Percentiles rank a stretch among this genome's conserved stretches.
phyloP scores from a whole-genome alignment of 2,113 vertebrate species.

The Morone chrysops region DNA sequence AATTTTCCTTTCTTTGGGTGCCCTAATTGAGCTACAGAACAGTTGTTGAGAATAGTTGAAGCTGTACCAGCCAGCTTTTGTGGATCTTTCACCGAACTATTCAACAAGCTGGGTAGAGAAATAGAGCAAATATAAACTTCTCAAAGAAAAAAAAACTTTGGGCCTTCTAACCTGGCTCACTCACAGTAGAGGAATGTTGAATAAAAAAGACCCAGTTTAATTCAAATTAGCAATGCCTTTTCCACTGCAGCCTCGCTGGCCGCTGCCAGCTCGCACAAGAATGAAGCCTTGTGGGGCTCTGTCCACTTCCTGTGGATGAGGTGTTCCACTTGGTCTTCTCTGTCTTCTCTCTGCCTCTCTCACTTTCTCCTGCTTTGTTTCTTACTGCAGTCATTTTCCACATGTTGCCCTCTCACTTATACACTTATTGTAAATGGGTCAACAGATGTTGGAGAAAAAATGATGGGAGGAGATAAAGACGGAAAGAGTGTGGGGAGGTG shows the following conservation, averaged over 20 bases:
- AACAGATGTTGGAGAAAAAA: constrained; percentile 67
- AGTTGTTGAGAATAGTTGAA: constrained; percentile 6
- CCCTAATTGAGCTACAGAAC: constrained; percentile 15
- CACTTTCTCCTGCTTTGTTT: background rate
- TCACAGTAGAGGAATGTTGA: constrained; percentile 61
- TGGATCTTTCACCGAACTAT: constrained; percentile 29
- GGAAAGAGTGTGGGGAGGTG: background rate
- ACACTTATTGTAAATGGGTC: constrained; percentile 68
- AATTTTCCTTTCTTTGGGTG: constrained; percentile 22
- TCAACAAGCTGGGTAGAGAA: constrained; percentile 14
- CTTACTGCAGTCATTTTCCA: constrained; percentile 36
- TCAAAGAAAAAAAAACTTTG: constrained; percentile 23
- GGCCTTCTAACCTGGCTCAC: constrained; percentile 52
- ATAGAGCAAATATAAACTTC: constrained; percentile 39
- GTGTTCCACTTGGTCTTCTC: constrained; percentile 52
- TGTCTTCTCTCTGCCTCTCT: constrained; percentile 17
- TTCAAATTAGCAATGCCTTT: constrained; percentile 73
- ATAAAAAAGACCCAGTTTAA: constrained; percentile 67
- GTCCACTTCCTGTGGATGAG: constrained; percentile 62
- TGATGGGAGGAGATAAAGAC: constrained; percentile 44
- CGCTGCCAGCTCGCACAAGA: constrained; percentile 63
- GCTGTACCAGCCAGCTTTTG: constrained; percentile 7
- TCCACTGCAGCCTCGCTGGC: constrained; percentile 38
- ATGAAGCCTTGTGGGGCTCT: constrained; percentile 66
- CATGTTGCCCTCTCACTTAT: constrained; percentile 18